A percentile compares a stretch with the other conserved stretches of the same genome.
phyloP scores from a whole-genome alignment of 2,113 vertebrate genomes.

The Dipodomys spectabilis region DNA sequence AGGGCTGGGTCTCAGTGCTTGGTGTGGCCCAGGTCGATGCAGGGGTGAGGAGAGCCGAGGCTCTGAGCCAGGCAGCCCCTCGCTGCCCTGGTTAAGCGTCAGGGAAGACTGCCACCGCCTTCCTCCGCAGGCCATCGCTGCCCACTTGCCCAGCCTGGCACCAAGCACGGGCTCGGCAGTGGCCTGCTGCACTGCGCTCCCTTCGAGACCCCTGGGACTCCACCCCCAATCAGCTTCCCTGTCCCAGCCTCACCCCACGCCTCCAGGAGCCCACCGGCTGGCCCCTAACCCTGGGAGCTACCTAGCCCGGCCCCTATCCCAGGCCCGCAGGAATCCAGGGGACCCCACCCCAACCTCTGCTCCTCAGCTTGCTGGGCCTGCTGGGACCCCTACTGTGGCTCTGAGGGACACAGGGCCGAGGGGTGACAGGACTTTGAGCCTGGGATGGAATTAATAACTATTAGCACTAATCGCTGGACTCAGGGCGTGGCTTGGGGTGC shows the following conservation, averaged over 20 bases:
- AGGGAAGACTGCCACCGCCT: no score
- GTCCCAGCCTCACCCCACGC: no score
- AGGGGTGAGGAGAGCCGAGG: neutral
- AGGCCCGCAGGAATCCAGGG: neutral
- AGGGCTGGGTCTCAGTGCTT: neutral
- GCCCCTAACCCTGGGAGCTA: neutral
- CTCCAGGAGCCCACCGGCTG: neutral
- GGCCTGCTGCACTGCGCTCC: no score
- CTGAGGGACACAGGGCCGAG: neutral
- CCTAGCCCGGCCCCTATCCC: neutral
- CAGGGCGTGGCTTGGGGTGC: neutral
- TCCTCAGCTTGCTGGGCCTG: neutral
- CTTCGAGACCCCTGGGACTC: neutral
- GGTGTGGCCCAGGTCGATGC: neutral
- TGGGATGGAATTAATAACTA: neutral
- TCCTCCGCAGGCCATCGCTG: no score
- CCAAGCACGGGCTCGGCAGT: no score
- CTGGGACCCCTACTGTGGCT: neutral
- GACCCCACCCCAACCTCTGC: neutral
- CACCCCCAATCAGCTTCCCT: neutral
- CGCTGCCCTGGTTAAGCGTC: neutral
- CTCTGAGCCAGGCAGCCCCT: neutral
- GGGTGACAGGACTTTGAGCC: constrained; percentile 39
- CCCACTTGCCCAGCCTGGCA: no score
- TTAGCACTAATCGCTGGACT: neutral